These are phyloP conservation scores for Chiridota heheva DNA, from an alignment of 35 echinoderm and acorn worm genomes.

Conservation along the genomic window DNA sequence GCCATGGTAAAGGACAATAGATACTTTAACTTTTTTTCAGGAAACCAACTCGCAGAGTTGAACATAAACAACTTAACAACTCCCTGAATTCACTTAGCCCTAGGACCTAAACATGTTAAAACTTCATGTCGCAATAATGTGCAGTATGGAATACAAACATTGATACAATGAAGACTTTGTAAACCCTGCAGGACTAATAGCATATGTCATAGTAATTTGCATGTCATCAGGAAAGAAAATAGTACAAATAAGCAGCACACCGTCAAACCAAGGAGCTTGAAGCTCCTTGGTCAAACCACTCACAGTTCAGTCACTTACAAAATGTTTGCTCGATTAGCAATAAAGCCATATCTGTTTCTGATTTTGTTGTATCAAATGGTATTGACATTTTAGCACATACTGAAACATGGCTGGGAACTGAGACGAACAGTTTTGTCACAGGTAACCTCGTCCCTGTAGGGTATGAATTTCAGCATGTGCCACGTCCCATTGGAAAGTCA, in stretches of 20 bases:
- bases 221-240: constrained; percentile 9
- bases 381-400: constrained; percentile 37
- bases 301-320: constrained; percentile 7
- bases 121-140: no score
- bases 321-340: constrained; percentile 15
- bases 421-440: not conserved
- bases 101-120: not conserved
- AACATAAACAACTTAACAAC: constrained; percentile 16
- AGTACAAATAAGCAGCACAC: constrained; percentile 14
- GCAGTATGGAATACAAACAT: constrained; percentile 29
- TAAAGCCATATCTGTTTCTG: constrained; percentile 36
- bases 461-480: constrained; percentile 18
- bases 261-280: no score
- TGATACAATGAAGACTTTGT: constrained; percentile 10
- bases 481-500: not conserved
- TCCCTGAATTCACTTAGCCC: constrained; percentile 11
- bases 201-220: not conserved
- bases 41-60: constrained; percentile 35
- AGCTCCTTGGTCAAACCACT: constrained; percentile 10
- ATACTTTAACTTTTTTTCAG: not conserved
- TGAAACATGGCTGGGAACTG: constrained; percentile 30
- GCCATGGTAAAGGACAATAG: constrained; percentile 36
- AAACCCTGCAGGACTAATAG: not conserved
- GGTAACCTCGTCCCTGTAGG: not conserved
- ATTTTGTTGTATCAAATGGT: constrained; percentile 31